Base-by-base conservation (phyloP, 64 coral and sea anemone species). In the Dendronephthya gigantea region DNA sequence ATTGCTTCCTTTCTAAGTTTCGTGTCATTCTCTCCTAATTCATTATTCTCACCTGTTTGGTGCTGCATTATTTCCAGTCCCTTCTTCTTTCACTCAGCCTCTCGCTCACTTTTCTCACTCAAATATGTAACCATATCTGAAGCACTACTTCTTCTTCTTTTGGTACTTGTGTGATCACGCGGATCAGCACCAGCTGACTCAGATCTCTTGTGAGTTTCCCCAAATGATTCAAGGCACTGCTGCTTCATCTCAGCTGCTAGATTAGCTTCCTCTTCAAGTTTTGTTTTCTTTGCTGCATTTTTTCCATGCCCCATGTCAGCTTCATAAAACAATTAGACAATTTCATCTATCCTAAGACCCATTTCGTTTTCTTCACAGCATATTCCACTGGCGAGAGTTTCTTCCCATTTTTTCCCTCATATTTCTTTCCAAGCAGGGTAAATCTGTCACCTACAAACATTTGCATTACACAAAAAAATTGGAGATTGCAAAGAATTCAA, bases 401-500 rank as follows among this genome's bases (percentile, higher is more conserved):
- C 87, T 12, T 81, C 68, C 81, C 50, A 22, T 55, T 76, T 83
- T 88, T 83, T 19, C 17, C 34, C 49, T 88, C 62, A 35, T 88
- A 50, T 45, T 82, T 82, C 81, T 83, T 88, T 83, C 40, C 87
- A 50, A 88, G 70, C 43, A 49, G 39, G 55, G 79, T 37, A 65
- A 82, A 82, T 50, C 70, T 34, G 50, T 82, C 87, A 82, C 33
- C 56, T 28, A 83, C 74, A 82, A 35, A 88, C 52, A 40, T 82
- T 76, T 88, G 87, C 56, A 34, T 88, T 70, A 58, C 87, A 82
- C 82, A n/a, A 51, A 83, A 83, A 88, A 79, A 70, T 83, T 83
- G 79, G 87, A 82, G 79, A 31, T 59, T 88, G 23, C 81, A 88
- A 55, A 76, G 87, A 51, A 68, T 83, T 88, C 55, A 88, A 88